phyloP scores from a whole-genome alignment of 2,113 vertebrate genomes.

The Pangasianodon hypophthalmus region DNA sequence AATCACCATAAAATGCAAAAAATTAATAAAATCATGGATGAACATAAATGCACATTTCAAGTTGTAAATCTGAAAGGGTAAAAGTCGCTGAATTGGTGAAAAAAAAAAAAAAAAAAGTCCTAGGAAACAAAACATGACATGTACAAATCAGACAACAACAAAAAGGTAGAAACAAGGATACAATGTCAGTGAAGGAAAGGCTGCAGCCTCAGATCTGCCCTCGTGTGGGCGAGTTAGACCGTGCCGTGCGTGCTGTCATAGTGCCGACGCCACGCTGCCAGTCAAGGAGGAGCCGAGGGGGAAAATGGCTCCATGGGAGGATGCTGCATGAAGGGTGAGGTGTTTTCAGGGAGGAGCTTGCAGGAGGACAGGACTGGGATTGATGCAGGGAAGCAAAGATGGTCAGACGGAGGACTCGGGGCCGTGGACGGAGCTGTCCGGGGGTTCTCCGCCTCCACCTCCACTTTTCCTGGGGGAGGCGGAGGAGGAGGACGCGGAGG shows the following conservation, averaged over 20 bases:
- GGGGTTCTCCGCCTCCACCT: slow-evolving; percentile 59
- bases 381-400: neutral
- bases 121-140: slow-evolving; percentile 48
- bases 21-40: slow-evolving; percentile 43
- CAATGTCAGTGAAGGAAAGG: slow-evolving; percentile 49
- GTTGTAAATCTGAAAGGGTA: slow-evolving; percentile 56
- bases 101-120: slow-evolving; percentile 55
- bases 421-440: slow-evolving; percentile 73
- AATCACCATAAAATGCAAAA: slow-evolving; percentile 13
- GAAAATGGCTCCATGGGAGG: neutral
- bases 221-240: slow-evolving; percentile 47
- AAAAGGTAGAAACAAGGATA: slow-evolving; percentile 49
- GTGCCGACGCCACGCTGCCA: slow-evolving; percentile 40
- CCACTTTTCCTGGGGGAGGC: slow-evolving; percentile 58
- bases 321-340: neutral
- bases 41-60: slow-evolving; percentile 61
- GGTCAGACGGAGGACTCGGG: slow-evolving; percentile 78
- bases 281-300: slow-evolving; percentile 19
- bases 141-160: slow-evolving; percentile 37
- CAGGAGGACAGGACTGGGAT: neutral
- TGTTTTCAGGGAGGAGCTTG: slow-evolving; percentile 4
- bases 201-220: slow-evolving; percentile 23
- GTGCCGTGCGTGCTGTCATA: slow-evolving; percentile 34
- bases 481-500: slow-evolving; percentile 57
- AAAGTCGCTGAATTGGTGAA: slow-evolving; percentile 11